phyloP scores from a whole-genome alignment of 2,888 invertebrate genomes.

The Horisme vitalbata region DNA sequence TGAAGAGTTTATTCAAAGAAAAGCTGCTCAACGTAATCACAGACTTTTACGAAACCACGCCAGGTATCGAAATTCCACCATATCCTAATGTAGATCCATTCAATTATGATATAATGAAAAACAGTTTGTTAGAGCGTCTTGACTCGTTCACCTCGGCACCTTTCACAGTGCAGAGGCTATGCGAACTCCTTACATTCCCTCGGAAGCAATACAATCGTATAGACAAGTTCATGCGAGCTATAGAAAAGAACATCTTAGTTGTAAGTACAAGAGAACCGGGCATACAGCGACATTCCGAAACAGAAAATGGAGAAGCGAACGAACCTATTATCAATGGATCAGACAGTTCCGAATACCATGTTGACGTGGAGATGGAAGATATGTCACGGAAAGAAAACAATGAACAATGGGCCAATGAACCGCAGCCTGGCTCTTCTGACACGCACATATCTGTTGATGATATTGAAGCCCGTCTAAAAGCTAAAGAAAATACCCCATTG shows the following conservation, averaged over 20 bases:
- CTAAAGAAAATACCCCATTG: conserved; percentile 69
- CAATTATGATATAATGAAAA: conserved; percentile 94
- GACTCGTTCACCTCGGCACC: conserved; percentile 95
- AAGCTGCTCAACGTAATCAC: conserved; percentile 93
- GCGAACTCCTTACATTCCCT: conserved; percentile 95
- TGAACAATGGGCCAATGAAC: conserved; percentile 58
- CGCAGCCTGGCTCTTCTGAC: conserved; percentile 71
- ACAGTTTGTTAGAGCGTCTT: conserved; percentile 89
- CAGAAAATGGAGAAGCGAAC: conserved; percentile 86
- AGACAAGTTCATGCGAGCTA: conserved; percentile 98
- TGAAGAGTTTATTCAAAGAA: conserved; percentile 93
- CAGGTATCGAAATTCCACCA: conserved; percentile 89
- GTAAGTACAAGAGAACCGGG: conserved; percentile 90
- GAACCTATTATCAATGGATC: conserved; percentile 84
- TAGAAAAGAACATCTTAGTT: conserved; percentile 97
- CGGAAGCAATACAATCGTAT: conserved; percentile 96
- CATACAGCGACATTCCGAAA: conserved; percentile 81
- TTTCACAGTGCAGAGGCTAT: conserved; percentile 97
- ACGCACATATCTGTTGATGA: conserved; percentile 68
- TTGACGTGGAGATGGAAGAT: conserved; percentile 81
- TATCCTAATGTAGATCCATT: conserved; percentile 96
- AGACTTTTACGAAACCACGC: conserved; percentile 92
- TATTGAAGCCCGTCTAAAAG: conserved; percentile 69
- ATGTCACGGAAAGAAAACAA: conserved; percentile 75
- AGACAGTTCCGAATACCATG: conserved; percentile 80